Evolutionary conservation across 2,888 invertebrate genomes (phyloP), one percentile per base, ranked within the genome.

Genomic region (Leucozona laternaria): DNA sequence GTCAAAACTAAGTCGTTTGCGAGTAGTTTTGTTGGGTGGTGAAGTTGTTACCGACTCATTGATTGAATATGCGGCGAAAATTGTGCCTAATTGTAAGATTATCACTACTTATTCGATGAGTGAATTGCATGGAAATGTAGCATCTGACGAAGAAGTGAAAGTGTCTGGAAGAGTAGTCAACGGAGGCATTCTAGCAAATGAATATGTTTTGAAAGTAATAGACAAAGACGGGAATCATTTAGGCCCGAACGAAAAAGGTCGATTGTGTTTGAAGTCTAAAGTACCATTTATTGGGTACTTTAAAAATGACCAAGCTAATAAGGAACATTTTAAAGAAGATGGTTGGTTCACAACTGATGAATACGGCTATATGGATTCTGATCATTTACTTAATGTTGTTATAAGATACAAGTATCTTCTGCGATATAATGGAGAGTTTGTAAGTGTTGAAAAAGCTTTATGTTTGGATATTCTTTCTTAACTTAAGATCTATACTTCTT

Each of bases 31-130:
- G 55, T 71, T 10, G 50, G 68, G 86, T 82, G 5, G 34, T 88
- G 22, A 82, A 75, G 68, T 68, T 37, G 40, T 88, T 80, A 25
- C 71, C 60, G 53, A 22, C 80, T 57, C 88, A 80, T 4, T 88
- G 88, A 0, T 79, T 37, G 2, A 58, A 72, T 1, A 15, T 60
- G 17, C 66, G 79, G 57, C 70, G 57, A 0, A 80, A 58, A 43
- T 79, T 45, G 70, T 81, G 0, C 22, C 78, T 25, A 73, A 88
- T 13, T 82, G 82, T 15, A 72, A 28, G 45, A 10, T 89, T 2
- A 70, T 83, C 20, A 77, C 64, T 10, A 72, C 82, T 20, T 89
- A 89, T 43, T 88, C 88, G 13, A 88, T 88, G 88, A 83, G 88
- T 0, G 89, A 89, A 28, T 37, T 88, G 3, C 57, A 80, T 13